Evolutionary conservation across 2,113 vertebrate species (phyloP), one percentile per base, ranked within the genome.

Genomic region (Globicephala melas): DNA sequence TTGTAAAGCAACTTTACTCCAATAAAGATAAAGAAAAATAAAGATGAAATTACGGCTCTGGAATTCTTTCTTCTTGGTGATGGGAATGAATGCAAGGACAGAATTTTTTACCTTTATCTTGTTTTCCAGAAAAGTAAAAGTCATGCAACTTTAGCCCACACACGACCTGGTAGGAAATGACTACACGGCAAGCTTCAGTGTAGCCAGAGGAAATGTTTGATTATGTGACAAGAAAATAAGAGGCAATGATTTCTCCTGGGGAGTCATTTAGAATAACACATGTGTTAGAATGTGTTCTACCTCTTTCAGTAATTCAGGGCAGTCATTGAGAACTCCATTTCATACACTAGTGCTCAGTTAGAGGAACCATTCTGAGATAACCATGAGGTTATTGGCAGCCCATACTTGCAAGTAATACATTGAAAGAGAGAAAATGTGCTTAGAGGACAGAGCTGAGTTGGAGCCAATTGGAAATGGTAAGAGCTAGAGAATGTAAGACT

Each of bases 201-300:
- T 55, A 89, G 25, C 60, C 41, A 36, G 28, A 86, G 36, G 31
- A 82, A 91, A 89, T 53, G 25, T 77, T 91, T 73, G 79, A 79
- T 73, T 88, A 36, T 94, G 12, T 94, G 79, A 77, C 62, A 96
- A 89, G 82, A 86, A 85, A 84, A 82, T 74, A 50, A 86, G 67
- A 81, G 8, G 26, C 28, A 62, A 0, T 89, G 68, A 86, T 41
- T 91, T 94, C 60, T 84, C 11, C 25, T 89, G 47, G 65, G 50
- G 47, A 41, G 15, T 23, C 89, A 47, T 77, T 82, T 96, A 88
- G 65, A 95, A 90, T 65, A 93, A 41, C 1, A 60, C 26, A 55
- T 12, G n/a, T 73, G 50, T 58, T 96, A 87, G 13, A 79, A 63
- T 1, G 8, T 82, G 28, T 65, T 95, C 36, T 91, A 15, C 26